Conservation (phyloP, 2,888 invertebrate genomes). For the Ophonus ardosiacus region DNA sequence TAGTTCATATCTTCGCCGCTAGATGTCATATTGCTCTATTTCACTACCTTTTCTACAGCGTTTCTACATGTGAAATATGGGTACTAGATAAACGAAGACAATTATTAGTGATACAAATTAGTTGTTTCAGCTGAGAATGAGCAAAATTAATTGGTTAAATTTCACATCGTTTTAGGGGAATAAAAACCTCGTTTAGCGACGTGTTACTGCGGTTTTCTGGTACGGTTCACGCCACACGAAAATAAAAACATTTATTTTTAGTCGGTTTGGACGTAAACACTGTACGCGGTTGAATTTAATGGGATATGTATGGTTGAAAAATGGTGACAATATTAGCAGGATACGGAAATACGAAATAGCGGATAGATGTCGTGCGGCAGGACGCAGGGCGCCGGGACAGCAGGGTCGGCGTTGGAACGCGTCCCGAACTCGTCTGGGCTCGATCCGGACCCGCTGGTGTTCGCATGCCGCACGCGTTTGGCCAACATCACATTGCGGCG, state of each 20-base stretch:
- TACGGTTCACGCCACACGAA: conserved; percentile 31
- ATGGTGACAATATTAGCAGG: conserved; percentile 62
- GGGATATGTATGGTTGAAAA: conserved; percentile 55
- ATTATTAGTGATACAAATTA: neutral
- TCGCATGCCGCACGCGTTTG: conserved; percentile 42
- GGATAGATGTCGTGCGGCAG: conserved; percentile 54
- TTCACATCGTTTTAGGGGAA: conserved; percentile 12
- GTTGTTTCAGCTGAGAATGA: neutral
- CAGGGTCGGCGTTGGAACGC: conserved; percentile 34
- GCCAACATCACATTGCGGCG: neutral
- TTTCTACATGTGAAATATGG: no score
- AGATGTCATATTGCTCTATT: no score
- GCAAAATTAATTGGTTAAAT: conserved; percentile 10
- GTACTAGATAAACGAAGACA: no score
- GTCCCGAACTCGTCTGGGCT: conserved; percentile 1
- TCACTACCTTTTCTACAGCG: no score
- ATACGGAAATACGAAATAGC: conserved; percentile 61
- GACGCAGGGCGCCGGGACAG: neutral
- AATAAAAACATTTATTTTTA: conserved; percentile 45
- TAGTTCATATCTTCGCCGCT: no score
- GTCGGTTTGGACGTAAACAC: conserved; percentile 41
- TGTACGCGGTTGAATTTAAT: conserved; percentile 47
- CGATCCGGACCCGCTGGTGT: neutral
- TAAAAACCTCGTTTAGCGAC: neutral
- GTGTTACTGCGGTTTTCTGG: conserved; percentile 31